Evolutionary conservation across 2,113 vertebrate species (phyloP), one percentile per base, ranked within the genome.

Genomic region (Oenanthe oenanthe): DNA sequence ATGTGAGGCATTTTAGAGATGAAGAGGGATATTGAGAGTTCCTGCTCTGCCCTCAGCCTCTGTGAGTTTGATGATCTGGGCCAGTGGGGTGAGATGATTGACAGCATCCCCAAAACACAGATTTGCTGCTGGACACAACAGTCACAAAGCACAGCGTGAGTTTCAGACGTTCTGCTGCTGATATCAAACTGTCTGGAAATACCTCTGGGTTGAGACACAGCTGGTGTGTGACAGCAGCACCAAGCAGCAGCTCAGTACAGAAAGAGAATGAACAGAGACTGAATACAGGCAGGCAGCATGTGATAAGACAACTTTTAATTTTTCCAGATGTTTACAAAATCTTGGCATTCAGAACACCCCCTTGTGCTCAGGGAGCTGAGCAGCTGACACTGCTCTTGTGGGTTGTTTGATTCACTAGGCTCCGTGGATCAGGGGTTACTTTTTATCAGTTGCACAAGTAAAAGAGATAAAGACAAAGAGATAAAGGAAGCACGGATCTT

Each of bases 401-500:
- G 32, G 48, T 82, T 29, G 16, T 71, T 95, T 58, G 80, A 93
- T 71, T 92, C 45, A 17, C 42, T 48, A 43, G 40, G 17, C 63
- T 87, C 14, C 36, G 12, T 2, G 6, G 42, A 87, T 58, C 42
- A 73, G 45, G 89, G 92, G 85, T 84, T 96, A 66, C 24, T 84
- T 96, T 95, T 82, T 78, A 88, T 93, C 89, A 62, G 80, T 71
- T 92, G 67, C 53, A 68, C 70, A 87, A 94, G 67, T 40, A 18
- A 79, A 95, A 86, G 68, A 93, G 83, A 92, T 92, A 92, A 93
- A 87, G 76, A 60, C 47, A 58, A 72, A 72, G 70, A 82, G 88
- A 91, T 94, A 93, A 94, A 76, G 51, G 51, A 76, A 91, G 42
- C 5, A 16, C 1, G 0, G 58, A 88, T 95, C 66, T 91, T 93